Percentiles rank a stretch among this genome's conserved stretches.
These are phyloP conservation scores for Conus betulinus DNA, from an alignment of 1,140 invertebrate species.

Conservation along the genomic window DNA sequence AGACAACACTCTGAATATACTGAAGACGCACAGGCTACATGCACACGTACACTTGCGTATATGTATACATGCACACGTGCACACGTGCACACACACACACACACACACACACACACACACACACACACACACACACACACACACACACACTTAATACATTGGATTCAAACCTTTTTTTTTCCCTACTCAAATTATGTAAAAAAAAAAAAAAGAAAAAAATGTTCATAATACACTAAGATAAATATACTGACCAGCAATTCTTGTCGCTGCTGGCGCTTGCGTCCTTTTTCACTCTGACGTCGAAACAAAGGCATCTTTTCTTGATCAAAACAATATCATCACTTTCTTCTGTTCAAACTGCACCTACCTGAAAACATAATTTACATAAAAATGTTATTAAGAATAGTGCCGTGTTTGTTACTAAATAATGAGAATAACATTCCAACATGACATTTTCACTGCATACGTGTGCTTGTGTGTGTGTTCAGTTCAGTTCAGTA, in stretches of 20 bases:
- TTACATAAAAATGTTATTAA: no score
- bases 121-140: no score
- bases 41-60: background rate
- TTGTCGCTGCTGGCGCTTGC: slow-evolving; percentile 51
- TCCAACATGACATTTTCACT: no score
- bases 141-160: no score
- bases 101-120: background rate
- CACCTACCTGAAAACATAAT: no score
- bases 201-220: background rate
- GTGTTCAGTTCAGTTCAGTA: no score
- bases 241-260: slow-evolving; percentile 50
- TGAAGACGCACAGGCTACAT: no score
- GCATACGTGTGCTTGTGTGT: no score
- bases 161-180: no score
- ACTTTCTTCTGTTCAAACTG: background rate
- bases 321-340: background rate
- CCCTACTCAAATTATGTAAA: background rate
- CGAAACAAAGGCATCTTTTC: slow-evolving; percentile 54
- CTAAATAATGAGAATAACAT: no score
- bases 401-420: no score
- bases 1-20: no score
- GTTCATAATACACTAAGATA: background rate
- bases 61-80: background rate
- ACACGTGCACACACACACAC: background rate
- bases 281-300: slow-evolving; percentile 57